Conservation (phyloP, 2,888 invertebrate species). For the Patella caerulea region DNA sequence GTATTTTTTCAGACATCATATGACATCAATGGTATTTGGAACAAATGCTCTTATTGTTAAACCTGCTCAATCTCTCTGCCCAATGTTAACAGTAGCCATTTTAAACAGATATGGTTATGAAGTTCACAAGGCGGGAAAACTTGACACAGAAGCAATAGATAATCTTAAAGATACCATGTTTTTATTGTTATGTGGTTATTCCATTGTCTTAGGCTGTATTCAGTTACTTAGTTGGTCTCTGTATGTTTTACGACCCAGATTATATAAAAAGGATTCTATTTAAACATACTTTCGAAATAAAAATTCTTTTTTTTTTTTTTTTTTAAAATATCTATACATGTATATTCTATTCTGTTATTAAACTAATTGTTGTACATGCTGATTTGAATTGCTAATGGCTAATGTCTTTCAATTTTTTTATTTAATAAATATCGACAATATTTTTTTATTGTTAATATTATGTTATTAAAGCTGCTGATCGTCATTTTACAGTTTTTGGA, state of each 20-base stretch:
- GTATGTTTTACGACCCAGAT: not conserved
- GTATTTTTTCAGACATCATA: slow-evolving; percentile 60
- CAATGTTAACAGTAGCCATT: slow-evolving; percentile 65
- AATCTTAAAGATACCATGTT: slow-evolving; percentile 57
- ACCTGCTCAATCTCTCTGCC: slow-evolving; percentile 67
- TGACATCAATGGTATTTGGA: slow-evolving; percentile 68
- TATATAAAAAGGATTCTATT: too few species aligned
- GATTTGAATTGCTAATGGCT: too few species aligned
- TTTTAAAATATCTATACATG: too few species aligned
- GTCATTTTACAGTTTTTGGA: too few species aligned
- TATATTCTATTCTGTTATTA: too few species aligned
- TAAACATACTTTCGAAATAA: too few species aligned
- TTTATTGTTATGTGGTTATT: slow-evolving; percentile 48
- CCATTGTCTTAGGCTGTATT: slow-evolving; percentile 51
- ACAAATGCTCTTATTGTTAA: slow-evolving; percentile 68
- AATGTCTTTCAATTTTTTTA: too few species aligned
- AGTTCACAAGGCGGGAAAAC: slow-evolving; percentile 38
- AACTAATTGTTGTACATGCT: too few species aligned
- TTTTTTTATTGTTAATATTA: too few species aligned
- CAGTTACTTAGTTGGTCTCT: slow-evolving; percentile 59
- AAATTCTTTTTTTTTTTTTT: too few species aligned
- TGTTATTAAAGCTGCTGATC: too few species aligned
- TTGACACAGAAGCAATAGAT: slow-evolving; percentile 21
- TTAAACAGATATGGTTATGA: slow-evolving; percentile 64
- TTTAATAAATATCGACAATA: too few species aligned